phyloP scores from a whole-genome alignment of 2,113 vertebrate genomes.

The Rhea pennata region DNA sequence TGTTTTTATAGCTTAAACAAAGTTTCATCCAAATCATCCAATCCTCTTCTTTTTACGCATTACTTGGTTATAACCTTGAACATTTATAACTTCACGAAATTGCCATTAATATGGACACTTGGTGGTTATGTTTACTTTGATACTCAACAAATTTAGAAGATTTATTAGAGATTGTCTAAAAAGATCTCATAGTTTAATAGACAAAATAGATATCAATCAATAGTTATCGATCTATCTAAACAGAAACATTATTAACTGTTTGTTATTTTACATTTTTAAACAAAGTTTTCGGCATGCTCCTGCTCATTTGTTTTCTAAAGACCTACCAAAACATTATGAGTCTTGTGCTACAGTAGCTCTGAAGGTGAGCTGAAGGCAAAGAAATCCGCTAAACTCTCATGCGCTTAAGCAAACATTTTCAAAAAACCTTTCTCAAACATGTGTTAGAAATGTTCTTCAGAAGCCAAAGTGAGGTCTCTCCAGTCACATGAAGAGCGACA shows the following conservation, averaged over 20 bases:
- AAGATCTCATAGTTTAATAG: background rate
- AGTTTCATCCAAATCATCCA: background rate
- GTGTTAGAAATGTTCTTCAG: background rate
- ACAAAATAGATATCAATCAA: background rate
- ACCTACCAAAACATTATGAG: background rate
- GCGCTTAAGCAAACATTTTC: background rate
- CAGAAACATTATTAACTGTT: background rate
- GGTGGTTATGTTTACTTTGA: background rate
- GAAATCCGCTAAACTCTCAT: background rate
- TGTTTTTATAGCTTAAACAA: background rate
- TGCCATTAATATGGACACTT: background rate
- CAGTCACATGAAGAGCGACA: background rate
- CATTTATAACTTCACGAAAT: background rate
- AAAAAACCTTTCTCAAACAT: background rate
- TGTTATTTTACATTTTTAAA: background rate
- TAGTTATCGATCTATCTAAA: background rate
- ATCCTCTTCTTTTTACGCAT: background rate
- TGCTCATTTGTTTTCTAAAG: background rate
- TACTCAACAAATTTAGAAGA: background rate
- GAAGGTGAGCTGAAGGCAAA: background rate
- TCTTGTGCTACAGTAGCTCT: background rate
- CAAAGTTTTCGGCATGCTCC: background rate
- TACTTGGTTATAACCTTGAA: background rate
- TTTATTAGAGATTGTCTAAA: background rate
- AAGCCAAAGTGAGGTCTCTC: background rate